A percentile compares a stretch with the other conserved stretches of the same genome.
phyloP scores from a whole-genome alignment of 2,888 invertebrate species.

The Notodonta dromedarius region DNA sequence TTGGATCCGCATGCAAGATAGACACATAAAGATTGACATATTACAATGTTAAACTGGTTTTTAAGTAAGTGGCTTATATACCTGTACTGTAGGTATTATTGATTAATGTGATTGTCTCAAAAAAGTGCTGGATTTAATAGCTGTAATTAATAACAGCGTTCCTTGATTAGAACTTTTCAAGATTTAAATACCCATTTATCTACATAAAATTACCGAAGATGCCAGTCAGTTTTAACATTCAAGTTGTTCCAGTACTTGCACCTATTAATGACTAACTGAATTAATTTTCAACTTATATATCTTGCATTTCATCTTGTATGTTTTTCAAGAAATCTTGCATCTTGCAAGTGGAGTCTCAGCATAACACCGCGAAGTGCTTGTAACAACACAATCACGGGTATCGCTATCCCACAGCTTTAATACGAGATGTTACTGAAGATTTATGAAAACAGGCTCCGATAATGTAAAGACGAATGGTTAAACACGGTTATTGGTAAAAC shows the following conservation, averaged over 20 bases:
- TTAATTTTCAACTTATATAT: neutral
- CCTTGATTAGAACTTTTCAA: too few relatives aligned
- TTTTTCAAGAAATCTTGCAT: neutral
- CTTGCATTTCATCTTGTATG: neutral
- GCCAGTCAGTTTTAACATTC: too few relatives aligned
- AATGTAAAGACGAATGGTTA: neutral
- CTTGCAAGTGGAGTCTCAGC: constrained; percentile 11
- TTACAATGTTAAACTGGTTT: neutral
- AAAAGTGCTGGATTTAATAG: too few relatives aligned
- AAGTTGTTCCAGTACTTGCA: too few relatives aligned
- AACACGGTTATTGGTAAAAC: too few relatives aligned
- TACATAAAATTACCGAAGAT: too few relatives aligned
- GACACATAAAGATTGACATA: neutral
- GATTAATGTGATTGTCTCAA: too few relatives aligned
- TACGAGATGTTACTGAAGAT: constrained; percentile 29
- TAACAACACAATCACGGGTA: constrained; percentile 29
- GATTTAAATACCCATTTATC: too few relatives aligned
- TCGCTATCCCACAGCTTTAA: constrained; percentile 32
- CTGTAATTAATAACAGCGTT: too few relatives aligned
- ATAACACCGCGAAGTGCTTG: constrained; percentile 25
- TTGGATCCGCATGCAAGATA: constrained; percentile 1
- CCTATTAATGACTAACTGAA: too few relatives aligned
- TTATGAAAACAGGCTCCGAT: constrained; percentile 30
- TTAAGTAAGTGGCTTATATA: neutral
- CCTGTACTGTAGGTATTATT: too few relatives aligned